Evolutionary conservation across 2,113 vertebrate species (phyloP).

Genomic region (Galeopterus variegatus): DNA sequence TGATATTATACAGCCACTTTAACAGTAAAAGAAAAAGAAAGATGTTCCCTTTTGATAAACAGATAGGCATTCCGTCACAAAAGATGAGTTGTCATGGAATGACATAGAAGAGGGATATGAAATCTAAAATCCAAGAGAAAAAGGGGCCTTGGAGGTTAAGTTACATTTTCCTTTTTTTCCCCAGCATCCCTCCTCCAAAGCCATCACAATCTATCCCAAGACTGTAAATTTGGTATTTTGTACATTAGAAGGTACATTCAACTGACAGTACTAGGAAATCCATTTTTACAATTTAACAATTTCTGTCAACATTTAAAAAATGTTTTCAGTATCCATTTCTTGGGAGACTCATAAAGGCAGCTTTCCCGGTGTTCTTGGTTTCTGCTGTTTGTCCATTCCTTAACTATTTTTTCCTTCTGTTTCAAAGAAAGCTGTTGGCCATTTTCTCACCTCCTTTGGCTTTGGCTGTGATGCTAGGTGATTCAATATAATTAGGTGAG

Average conservation of each 20-base stretch:
- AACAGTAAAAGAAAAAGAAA: not conserved
- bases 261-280: constrained; percentile 80
- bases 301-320: constrained; percentile 83
- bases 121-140: constrained; percentile 67
- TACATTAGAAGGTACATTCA: constrained; percentile 77
- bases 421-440: constrained; percentile 78
- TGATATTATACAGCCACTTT: not conserved
- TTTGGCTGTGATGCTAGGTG: constrained; percentile 81
- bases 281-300: constrained; percentile 84
- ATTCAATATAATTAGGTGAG: constrained; percentile 89
- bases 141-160: constrained; percentile 60
- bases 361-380: constrained; percentile 69
- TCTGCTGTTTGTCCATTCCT: constrained; percentile 72
- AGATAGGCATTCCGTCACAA: constrained; percentile 24
- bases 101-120: not conserved
- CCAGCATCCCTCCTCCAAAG: constrained; percentile 55
- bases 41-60: constrained; percentile 29
- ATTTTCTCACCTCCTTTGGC: constrained; percentile 84
- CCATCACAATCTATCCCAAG: constrained; percentile 68
- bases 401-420: constrained; percentile 75
- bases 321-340: constrained; percentile 78
- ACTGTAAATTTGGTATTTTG: constrained; percentile 81
- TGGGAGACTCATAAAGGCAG: constrained; percentile 77
- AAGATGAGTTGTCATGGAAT: not conserved
- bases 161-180: constrained; percentile 55